Base-by-base conservation (phyloP, 1,140 invertebrate species). In the Acromyrmex heyeri region DNA sequence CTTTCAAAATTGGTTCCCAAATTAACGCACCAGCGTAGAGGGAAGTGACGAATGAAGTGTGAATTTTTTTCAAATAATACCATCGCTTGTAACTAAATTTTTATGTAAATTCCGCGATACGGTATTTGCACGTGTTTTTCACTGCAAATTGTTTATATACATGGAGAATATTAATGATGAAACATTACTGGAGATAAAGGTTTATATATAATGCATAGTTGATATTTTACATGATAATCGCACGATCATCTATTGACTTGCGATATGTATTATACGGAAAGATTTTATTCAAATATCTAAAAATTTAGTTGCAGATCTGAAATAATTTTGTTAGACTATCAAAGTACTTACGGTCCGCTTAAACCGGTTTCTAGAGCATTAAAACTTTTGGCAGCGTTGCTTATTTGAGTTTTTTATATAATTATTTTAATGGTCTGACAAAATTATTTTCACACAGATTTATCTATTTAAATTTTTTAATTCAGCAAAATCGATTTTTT, bases 131-230 rank as follows among this genome's bases (percentile, higher is more conserved):
- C 18, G 7, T 34, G 34, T 1, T 78, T 64, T 64, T 65, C 16
- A 44, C 38, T 18, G 5, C 24, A 69, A 69, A 50, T 53, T 67
- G 18, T 50, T 38, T 24, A 53, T 65, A 67, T 38, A 30, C n/a
- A 55, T 24, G n/a, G 14, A 14, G n/a, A 69, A 81, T 69, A 69
- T 69, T 69, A 69, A 81, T 62, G n/a, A 48, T 14, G n/a, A 10
- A 38, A 4, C 27, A 53, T n/a, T 48, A 6, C 14, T 55, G 18
- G 16, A 1, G 50, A 34, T 3, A 10, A 79, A 21, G 8, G 24
- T 67, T 8, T 50, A 65, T 67, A 64, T 64, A 78, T 30, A 78
- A 65, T 65, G 30, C n/a, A 53, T 55, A 48, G n/a, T 24, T 64
- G 8, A 62, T 12, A 50, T 14, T 65, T 73, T 38, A 55, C 16